These are phyloP conservation scores for Tarsius wallacei DNA, from an alignment of 2,797 vertebrate species.

Conservation along the genomic window DNA sequence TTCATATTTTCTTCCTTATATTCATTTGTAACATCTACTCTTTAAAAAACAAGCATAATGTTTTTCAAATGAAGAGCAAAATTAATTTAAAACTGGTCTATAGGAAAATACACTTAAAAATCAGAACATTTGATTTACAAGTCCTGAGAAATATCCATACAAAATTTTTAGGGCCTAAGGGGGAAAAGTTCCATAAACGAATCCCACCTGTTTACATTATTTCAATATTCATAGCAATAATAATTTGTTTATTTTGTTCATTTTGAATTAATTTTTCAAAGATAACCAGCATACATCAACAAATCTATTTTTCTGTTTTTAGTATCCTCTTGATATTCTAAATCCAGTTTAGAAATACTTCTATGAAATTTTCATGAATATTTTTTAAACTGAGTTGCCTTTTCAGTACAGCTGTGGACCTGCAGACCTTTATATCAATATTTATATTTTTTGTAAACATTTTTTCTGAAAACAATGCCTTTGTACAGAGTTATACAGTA, in stretches of 20 bases:
- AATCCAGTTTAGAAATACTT: neutral
- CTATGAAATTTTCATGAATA: neutral
- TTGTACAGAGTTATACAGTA: neutral
- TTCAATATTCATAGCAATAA: neutral
- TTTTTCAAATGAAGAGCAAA: neutral
- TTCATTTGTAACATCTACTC: neutral
- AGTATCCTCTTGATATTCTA: neutral
- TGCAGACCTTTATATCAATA: neutral
- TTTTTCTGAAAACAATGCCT: constrained; percentile 19
- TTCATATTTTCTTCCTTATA: neutral
- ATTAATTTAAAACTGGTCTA: neutral
- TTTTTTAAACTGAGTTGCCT: neutral
- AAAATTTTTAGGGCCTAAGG: neutral
- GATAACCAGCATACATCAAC: neutral
- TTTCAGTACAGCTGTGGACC: neutral
- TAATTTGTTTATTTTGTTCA: neutral
- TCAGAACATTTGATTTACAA: neutral
- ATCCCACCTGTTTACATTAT: neutral
- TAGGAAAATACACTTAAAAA: neutral
- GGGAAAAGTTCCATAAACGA: neutral
- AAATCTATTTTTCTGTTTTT: neutral
- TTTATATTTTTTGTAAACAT: neutral
- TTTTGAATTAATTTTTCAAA: neutral
- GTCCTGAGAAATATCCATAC: neutral
- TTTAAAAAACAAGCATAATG: neutral